Evolutionary conservation across 2,888 invertebrate species (phyloP), one percentile per base, ranked within the genome.

Genomic region (Plagodis dolabraria): DNA sequence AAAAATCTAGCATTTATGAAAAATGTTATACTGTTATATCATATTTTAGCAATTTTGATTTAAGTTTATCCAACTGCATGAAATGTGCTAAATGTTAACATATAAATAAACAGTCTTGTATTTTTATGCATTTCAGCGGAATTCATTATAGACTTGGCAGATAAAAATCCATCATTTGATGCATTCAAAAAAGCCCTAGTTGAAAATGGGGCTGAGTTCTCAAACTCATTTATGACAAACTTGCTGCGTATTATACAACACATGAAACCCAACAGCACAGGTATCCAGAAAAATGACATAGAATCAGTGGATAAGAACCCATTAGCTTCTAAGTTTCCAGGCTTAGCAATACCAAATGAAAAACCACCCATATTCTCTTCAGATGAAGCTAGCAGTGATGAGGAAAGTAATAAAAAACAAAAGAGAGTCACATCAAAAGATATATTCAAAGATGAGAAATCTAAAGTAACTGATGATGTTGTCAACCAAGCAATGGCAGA

Each of bases 141-240:
- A 89, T 99, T 98, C 79, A 98, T 99, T 47, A 99, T 99, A 69
- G 96, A 98, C 75, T 91, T 99, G 70, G 98, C 99, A 0, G 96
- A 97, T 69, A 96, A 97, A 80, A 96, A 98, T 87, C 94, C 95
- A 55, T 96, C 95, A 0, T 97, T 98, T 76, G 98, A 98, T 2
- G 91, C 93, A 5, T 99, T 99, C 84, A 98, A 98, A 78, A 96
- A 95, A 72, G 97, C 96, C 0, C 92, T 99, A 6, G 80, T 95
- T 0, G 96, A 98, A 84, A 98, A 98, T 96, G 99, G 98, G 40
- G 99, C 98, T 0, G 98, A 98, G 86, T 99, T 99, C 88, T 97
- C 98, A 0, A 99, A 99, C 80, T 99, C 99, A 0, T 96, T 99
- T 74, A 96, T 97, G 71, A 96, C 97, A 2, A 99, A 99, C 86